Evolutionary conservation across 2,888 invertebrate genomes (phyloP).

Genomic region (Macaria liturata): DNA sequence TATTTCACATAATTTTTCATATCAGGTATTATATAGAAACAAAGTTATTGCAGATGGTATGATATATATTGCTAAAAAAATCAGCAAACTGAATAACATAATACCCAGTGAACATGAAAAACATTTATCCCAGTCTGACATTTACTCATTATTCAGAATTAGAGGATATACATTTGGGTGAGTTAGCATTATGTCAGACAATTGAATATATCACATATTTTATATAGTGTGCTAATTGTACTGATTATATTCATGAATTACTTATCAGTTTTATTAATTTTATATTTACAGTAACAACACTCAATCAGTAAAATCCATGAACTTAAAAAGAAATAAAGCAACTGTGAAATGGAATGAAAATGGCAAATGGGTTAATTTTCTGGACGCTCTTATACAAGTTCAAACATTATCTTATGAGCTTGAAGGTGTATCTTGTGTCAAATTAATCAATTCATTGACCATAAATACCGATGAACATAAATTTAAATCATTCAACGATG

Average conservation of each 20-base stretch:
- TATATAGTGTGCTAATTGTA: no score
- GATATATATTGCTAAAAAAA: no score
- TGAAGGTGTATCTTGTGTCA: constrained; percentile 12
- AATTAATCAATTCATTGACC: constrained; percentile 17
- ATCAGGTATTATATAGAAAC: no score
- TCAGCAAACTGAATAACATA: no score
- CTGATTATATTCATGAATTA: neutral
- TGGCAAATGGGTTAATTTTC: constrained; percentile 18
- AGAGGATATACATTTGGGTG: no score
- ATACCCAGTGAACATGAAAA: no score
- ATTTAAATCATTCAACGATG: neutral
- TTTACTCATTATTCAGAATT: no score
- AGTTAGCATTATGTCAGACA: no score
- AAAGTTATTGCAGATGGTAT: no score
- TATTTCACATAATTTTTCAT: no score
- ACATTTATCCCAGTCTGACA: no score
- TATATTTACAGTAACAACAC: neutral
- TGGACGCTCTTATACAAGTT: constrained; percentile 24
- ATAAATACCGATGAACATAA: constrained; percentile 17
- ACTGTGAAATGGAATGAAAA: constrained; percentile 21
- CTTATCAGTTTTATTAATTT: constrained; percentile 12
- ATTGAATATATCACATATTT: no score
- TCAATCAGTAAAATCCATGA: neutral
- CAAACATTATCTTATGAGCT: constrained; percentile 12
- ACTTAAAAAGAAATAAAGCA: constrained; percentile 18